Percentiles rank a stretch among this genome's conserved stretches.
Conservation (phyloP, 2,888 invertebrate genomes). For the Ophion ventricosus region DNA sequence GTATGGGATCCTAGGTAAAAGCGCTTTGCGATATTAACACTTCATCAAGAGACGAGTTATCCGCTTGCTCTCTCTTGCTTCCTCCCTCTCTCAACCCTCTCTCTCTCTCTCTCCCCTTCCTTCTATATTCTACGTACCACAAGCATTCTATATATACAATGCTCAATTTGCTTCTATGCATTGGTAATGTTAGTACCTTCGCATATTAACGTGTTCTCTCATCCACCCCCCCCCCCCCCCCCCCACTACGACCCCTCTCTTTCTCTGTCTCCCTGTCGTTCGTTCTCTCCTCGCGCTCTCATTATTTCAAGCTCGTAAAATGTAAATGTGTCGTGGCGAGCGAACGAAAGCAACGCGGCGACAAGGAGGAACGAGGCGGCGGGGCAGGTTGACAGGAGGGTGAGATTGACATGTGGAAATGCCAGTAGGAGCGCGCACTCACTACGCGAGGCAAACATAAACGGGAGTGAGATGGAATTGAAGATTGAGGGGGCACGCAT, state of each 20-base stretch:
- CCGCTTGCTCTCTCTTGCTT: constrained; percentile 15
- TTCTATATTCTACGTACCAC: not conserved
- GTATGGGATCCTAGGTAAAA: constrained; percentile 40
- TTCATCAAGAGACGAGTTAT: constrained; percentile 50
- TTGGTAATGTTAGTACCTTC: constrained; percentile 51
- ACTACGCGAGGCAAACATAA: constrained; percentile 11
- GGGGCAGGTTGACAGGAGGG: constrained; percentile 6
- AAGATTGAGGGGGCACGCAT: not conserved
- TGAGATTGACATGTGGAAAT: constrained; percentile 60
- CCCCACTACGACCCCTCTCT: too few relatives aligned
- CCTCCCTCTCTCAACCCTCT: not conserved
- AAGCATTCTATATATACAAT: constrained; percentile 6
- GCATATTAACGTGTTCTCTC: constrained; percentile 37
- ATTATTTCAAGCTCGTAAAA: constrained; percentile 59
- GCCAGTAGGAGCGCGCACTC: constrained; percentile 26
- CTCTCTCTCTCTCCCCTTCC: not conserved
- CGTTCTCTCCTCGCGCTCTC: constrained; percentile 38
- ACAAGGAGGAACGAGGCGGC: constrained; percentile 20
- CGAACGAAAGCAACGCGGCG: constrained; percentile 20
- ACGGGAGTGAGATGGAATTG: constrained; percentile 8
- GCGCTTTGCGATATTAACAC: constrained; percentile 63
- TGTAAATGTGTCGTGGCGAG: constrained; percentile 56
- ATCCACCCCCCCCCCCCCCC: too few relatives aligned
- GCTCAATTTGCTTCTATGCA: constrained; percentile 60
- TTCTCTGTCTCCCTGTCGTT: not conserved